phyloP scores from a whole-genome alignment of 2,797 vertebrate species.

The Sebastes minor region DNA sequence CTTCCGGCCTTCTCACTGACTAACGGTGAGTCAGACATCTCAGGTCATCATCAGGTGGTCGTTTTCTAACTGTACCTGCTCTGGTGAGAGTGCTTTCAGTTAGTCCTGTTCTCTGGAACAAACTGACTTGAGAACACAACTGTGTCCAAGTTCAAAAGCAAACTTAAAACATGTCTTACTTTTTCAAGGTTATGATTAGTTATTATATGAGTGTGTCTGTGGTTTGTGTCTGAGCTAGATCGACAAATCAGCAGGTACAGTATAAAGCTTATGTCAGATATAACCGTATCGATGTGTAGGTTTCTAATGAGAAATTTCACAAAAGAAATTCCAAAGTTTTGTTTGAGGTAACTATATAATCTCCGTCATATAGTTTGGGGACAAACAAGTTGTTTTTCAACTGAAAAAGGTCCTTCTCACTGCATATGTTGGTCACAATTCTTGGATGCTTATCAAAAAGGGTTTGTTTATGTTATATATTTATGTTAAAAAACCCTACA shows the following conservation, averaged over 20 bases:
- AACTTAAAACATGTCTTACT: not conserved
- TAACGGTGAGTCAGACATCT: not conserved
- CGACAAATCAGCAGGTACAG: too few species aligned
- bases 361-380: too few species aligned
- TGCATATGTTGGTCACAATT: not conserved
- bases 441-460: too few species aligned
- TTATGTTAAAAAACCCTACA: not conserved
- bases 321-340: too few species aligned
- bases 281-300: too few species aligned
- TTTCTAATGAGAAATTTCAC: too few species aligned
- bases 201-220: not conserved
- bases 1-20: not conserved
- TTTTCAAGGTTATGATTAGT: not conserved
- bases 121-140: not conserved
- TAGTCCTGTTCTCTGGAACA: not conserved
- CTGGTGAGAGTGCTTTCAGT: not conserved
- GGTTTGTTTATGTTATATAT: not conserved
- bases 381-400: too few species aligned
- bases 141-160: not conserved
- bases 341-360: too few species aligned
- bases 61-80: too few species aligned
- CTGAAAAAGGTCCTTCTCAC: not conserved
- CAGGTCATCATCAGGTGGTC: not conserved
- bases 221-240: not conserved
- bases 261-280: too few species aligned